Evolutionary conservation across 2,113 vertebrate species (phyloP).

Genomic region (Holacanthus passer): DNA sequence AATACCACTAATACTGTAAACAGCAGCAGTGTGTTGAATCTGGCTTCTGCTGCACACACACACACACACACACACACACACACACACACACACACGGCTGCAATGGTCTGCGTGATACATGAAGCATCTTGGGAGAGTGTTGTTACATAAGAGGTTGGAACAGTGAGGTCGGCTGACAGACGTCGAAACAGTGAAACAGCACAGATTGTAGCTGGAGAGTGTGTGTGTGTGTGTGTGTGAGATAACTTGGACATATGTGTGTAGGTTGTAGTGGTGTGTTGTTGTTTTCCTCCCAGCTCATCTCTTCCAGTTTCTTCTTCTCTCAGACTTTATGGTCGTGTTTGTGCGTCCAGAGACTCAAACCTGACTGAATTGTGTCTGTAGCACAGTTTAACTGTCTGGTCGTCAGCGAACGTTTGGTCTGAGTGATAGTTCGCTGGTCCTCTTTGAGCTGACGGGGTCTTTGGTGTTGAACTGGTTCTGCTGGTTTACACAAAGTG

Average conservation of each 20-base stretch:
- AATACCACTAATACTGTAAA: background rate
- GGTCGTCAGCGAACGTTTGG: too few relatives aligned
- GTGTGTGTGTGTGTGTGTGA: slow-evolving; percentile 5
- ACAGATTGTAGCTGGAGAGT: slow-evolving; percentile 16
- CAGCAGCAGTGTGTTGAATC: too few relatives aligned
- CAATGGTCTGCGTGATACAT: slow-evolving; percentile 19
- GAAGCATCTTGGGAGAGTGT: slow-evolving; percentile 15
- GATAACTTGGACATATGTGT: background rate
- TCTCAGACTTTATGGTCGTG: background rate
- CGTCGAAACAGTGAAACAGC: background rate
- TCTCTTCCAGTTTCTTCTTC: slow-evolving; percentile 14
- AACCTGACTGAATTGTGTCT: too few relatives aligned
- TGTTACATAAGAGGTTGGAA: slow-evolving; percentile 34
- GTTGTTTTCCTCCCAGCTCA: slow-evolving; percentile 6
- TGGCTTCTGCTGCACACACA: background rate
- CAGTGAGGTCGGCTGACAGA: slow-evolving; percentile 9
- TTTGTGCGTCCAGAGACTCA: too few relatives aligned
- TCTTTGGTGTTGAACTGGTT: background rate
- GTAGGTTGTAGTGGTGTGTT: slow-evolving; percentile 14
- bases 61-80: background rate
- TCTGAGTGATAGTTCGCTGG: too few relatives aligned
- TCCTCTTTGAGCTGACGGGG: too few relatives aligned
- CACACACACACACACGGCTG: slow-evolving; percentile 8
- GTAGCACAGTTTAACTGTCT: too few relatives aligned
- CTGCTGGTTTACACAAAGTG: background rate